phyloP scores from a whole-genome alignment of 2,113 vertebrate species.

The Salvelinus alpinus region DNA sequence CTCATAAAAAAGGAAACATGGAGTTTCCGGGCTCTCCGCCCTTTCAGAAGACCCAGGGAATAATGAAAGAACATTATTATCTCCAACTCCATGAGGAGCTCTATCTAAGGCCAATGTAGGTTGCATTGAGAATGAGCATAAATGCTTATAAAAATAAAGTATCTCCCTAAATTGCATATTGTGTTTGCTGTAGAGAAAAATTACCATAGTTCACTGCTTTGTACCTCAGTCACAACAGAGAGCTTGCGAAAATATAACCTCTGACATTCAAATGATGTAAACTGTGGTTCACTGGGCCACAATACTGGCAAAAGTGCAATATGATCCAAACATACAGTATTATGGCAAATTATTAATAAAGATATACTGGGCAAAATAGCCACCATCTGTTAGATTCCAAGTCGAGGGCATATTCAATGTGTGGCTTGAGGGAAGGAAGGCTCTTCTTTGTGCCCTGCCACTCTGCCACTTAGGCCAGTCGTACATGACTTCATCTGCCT shows the following conservation, averaged over 20 bases:
- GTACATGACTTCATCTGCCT: slow-evolving; percentile 33
- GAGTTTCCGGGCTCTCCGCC: slow-evolving; percentile 3
- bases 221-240: not conserved
- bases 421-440: not conserved
- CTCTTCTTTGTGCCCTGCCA: too few relatives aligned
- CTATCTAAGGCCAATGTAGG: not conserved
- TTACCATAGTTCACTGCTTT: not conserved
- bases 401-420: slow-evolving; percentile 20
- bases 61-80: slow-evolving; percentile 33
- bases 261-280: not conserved
- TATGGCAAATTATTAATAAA: not conserved
- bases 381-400: slow-evolving; percentile 39
- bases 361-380: slow-evolving; percentile 17
- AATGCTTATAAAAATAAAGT: not conserved
- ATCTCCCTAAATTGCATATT: not conserved
- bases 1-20: not conserved
- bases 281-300: not conserved
- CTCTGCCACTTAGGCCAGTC: not conserved
- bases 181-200: not conserved
- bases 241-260: not conserved
- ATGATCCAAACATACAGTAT: not conserved
- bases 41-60: slow-evolving; percentile 11
- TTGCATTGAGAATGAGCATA: not conserved
- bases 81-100: not conserved
- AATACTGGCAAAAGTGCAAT: not conserved